Conservation (phyloP, 2,888 invertebrate species). For the Caenorhabditis sinica region DNA sequence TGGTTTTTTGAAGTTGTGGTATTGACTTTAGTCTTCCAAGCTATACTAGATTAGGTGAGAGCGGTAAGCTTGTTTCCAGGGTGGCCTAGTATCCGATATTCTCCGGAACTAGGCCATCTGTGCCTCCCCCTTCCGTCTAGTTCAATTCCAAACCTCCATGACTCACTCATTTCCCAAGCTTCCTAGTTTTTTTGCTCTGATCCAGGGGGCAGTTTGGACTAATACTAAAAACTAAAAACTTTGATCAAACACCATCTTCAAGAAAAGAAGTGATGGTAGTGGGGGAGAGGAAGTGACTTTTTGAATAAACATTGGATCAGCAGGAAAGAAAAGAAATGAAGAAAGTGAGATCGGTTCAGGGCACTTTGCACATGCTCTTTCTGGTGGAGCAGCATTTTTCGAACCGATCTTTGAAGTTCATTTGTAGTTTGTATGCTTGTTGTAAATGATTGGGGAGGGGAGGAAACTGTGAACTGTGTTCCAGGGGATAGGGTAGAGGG, state of each 20-base stretch:
- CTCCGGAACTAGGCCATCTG: too few species aligned
- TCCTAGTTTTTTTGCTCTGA: neutral
- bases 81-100: too few species aligned
- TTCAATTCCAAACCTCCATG: too few species aligned
- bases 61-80: too few species aligned
- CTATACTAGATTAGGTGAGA: neutral
- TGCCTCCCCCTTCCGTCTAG: too few species aligned
- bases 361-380: conserved; percentile 12
- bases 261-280: conserved; percentile 14
- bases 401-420: conserved; percentile 53
- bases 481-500: neutral
- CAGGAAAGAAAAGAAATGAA: neutral
- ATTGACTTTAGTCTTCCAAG: neutral
- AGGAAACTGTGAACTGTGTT: neutral
- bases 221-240: neutral
- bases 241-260: conserved; percentile 28
- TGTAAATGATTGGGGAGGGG: too few species aligned
- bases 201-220: too few species aligned
- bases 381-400: conserved; percentile 20
- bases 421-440: conserved; percentile 17
- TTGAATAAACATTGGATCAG: conserved; percentile 28
- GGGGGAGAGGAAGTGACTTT: neutral
- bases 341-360: neutral
- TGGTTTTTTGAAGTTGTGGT: neutral
- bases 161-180: neutral